Evolutionary conservation across 2,888 invertebrate genomes (phyloP), one percentile per base, ranked within the genome.

Genomic region (Agonopterix subpropinquella): DNA sequence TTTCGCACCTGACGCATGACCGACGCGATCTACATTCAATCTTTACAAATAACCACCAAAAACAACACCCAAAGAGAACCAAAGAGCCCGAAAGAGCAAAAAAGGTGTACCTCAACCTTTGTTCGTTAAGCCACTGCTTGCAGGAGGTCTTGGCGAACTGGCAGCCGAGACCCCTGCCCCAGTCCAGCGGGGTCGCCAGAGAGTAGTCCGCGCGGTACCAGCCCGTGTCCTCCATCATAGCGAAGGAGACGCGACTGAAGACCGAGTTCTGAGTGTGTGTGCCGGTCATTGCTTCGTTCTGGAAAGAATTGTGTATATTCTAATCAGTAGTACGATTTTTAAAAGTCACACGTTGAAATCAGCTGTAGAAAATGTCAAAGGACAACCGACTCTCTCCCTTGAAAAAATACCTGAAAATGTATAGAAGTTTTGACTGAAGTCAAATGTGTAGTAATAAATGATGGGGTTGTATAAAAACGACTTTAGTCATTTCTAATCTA

Each of bases 201-300:
- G 91, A 89, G 73, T 98, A 98, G 80, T 98, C 96, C 1, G 96
- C 96, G 10, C 92, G 90, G 80, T 98, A 98, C 98, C 97, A 99
- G 52, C 99, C 99, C 0, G 98, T 98, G 74, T 99, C 99, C 75
- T 99, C 98, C 96, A 99, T 95, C 56, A 99, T 84, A 0, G 99
- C 99, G 56, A 99, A 89, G 0, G 98, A 98, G 48, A 99, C 93
- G 13, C 98, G 90, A 1, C 98, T 98, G 81, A 98, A 98, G 0
- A 98, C 96, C 0, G 98, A 98, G 84, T 98, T 98, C 79, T 98
- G 98, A 0, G 99, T 99, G 80, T 99, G 99, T 0, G 98, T 98
- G 1, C 98, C 99, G 0, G 99, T 99, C 99, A 99, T 99, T 0
- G 98, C 98, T 85, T 99, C 99, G 80, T 98, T 98, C 96, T 98